Evolutionary conservation across 2,113 vertebrate species (phyloP), one percentile per base, ranked within the genome.

Genomic region (Eidolon helvum): DNA sequence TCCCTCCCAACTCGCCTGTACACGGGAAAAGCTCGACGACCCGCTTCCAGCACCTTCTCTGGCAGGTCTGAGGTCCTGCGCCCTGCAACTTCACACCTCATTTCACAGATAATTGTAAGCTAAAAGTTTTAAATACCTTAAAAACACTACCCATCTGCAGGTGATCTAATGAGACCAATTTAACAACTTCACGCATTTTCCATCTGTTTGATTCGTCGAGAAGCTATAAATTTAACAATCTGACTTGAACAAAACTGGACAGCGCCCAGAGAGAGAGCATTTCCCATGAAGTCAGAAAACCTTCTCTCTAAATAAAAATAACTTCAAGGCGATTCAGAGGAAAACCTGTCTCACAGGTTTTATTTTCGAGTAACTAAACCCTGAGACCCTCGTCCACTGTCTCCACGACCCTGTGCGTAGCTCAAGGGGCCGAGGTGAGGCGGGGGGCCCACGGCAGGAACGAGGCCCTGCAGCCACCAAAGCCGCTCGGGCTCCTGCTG

Each of bases 311-410:
- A 10, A 45, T 45, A 38, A 43, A 80, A 45, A n/a, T 78, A 18
- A 57, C 9, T 7, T 3, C 53, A n/a, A 35, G 65, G 16, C 72
- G 30, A 5, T 19, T 45, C 33, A 61, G 57, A 74, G 83, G 26
- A 15, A 53, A 55, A 30, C 4, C 10, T 2, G 19, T 21, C 22
- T 50, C 24, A 0, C 0, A 1, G 45, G 40, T 5, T 80, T 80
- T 48, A 30, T 11, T 65, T 55, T 21, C 83, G 65, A 19, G n/a
- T 15, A 15, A 63, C 22, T 48, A n/a, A 71, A 30, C 19, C 43
- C 2, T 0, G 14, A 21, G 30, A 10, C 21, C 8, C 7, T 33
- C 0, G 0, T 2, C 0, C 0, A 45, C 45, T 45, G 45, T 45
- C 45, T 45, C 45, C 45, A 9, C 10, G 45, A 4, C 4, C 50